phyloP scores from a whole-genome alignment of 2,113 vertebrate genomes.

The Psilopogon haemacephalus region DNA sequence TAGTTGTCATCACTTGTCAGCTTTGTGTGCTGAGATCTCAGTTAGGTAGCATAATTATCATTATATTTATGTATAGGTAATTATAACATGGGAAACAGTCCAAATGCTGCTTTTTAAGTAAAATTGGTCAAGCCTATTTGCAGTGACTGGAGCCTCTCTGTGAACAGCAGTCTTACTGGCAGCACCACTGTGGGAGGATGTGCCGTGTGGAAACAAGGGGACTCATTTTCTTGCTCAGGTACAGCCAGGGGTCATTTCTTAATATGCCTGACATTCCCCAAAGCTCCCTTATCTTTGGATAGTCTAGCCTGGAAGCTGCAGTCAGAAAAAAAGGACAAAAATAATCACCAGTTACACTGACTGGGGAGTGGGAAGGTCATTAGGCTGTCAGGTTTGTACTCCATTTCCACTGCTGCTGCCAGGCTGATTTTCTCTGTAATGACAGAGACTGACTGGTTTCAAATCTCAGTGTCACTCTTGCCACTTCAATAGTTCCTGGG shows the following conservation, averaged over 20 bases:
- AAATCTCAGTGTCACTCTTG: background rate
- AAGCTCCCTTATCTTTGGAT: background rate
- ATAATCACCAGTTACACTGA: background rate
- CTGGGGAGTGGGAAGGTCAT: background rate
- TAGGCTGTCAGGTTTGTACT: background rate
- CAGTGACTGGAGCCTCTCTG: background rate
- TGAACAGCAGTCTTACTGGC: background rate
- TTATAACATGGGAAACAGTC: constrained; percentile 46
- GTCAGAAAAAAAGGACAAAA: background rate
- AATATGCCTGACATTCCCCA: background rate
- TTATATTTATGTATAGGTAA: constrained; percentile 50
- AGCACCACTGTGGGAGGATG: background rate
- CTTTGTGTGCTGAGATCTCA: background rate
- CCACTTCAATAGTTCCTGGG: background rate
- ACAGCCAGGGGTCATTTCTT: background rate
- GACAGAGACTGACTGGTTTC: background rate
- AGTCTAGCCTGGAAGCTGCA: background rate
- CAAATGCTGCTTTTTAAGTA: constrained; percentile 41
- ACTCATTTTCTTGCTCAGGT: background rate
- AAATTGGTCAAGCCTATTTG: background rate
- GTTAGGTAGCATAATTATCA: constrained; percentile 10
- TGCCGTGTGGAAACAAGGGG: fast-evolving
- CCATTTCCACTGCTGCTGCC: background rate
- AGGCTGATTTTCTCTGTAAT: background rate
- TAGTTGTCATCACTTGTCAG: constrained; percentile 62